A percentile compares a stretch with the other conserved stretches of the same genome.
Evolutionary conservation across 2,113 vertebrate species (phyloP).

Genomic region (Heterochromis multidens): DNA sequence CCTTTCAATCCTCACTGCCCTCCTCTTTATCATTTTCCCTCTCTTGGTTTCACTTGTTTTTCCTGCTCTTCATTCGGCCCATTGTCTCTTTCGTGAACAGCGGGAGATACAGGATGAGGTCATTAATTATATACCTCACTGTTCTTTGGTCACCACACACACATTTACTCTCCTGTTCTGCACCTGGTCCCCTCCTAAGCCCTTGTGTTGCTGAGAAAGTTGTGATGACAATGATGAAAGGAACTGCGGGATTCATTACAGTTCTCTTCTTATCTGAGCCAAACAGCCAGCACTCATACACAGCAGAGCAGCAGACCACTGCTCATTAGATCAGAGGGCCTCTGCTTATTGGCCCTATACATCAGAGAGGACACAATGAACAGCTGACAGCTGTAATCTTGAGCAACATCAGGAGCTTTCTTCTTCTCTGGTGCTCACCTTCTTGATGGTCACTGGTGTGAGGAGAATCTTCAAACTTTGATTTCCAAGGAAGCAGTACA

Average conservation of each 20-base stretch:
- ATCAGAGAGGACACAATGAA: slow-evolving; percentile 40
- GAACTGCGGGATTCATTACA: not conserved
- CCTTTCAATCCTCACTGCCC: not conserved
- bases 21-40: not conserved
- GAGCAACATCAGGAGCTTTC: not conserved
- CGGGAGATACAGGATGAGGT: slow-evolving; percentile 56
- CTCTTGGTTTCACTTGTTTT: slow-evolving; percentile 12
- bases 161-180: not conserved
- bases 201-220: slow-evolving; percentile 1
- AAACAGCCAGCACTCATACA: slow-evolving; percentile 26
- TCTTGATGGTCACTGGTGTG: not conserved
- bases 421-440: not conserved
- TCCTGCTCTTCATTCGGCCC: not conserved
- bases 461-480: not conserved
- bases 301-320: not conserved
- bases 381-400: not conserved
- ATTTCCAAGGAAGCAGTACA: not conserved
- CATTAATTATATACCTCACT: slow-evolving; percentile 66
- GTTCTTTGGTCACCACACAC: slow-evolving; percentile 18
- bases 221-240: slow-evolving; percentile 33
- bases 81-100: slow-evolving; percentile 36
- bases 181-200: slow-evolving; percentile 40
- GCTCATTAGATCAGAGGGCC: slow-evolving; percentile 32
- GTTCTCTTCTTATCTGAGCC: slow-evolving; percentile 39
- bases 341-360: slow-evolving; percentile 45